Conservation (phyloP, 2,797 vertebrate genomes). For the Microcaecilia unicolor region DNA sequence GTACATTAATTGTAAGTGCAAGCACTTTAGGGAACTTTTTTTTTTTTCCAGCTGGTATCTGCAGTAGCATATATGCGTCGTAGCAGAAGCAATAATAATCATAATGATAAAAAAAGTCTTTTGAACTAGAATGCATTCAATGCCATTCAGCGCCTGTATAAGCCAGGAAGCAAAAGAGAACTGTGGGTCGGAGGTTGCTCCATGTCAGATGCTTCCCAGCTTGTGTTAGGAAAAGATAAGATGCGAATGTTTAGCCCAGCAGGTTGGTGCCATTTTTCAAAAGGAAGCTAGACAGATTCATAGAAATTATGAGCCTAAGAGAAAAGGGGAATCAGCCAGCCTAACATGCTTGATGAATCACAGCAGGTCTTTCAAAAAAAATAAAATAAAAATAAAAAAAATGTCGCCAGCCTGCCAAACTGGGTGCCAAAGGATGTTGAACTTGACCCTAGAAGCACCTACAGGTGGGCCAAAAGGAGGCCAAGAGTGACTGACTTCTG, state of each 20-base stretch:
- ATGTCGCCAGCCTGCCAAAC: conserved; percentile 2
- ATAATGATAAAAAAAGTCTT: too few species aligned
- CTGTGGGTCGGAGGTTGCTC: conserved; percentile 3
- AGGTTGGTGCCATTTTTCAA: conserved; percentile 29
- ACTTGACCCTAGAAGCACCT: conserved; percentile 6
- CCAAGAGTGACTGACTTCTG: conserved; percentile 11
- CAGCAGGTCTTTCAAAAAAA: conserved; percentile 19
- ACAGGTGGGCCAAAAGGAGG: conserved; percentile 8
- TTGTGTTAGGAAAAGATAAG: conserved; percentile 8
- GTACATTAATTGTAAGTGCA: too few species aligned
- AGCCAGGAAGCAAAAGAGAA: too few species aligned
- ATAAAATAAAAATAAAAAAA: not conserved
- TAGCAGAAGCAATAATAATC: too few species aligned
- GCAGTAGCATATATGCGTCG: too few species aligned
- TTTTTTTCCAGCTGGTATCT: too few species aligned
- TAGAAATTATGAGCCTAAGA: conserved; percentile 22
- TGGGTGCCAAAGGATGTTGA: not conserved
- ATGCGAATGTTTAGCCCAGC: conserved; percentile 23
- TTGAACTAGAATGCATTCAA: too few species aligned
- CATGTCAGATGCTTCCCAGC: conserved; percentile 20
- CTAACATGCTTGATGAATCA: conserved; percentile 35
- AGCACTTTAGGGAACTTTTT: too few species aligned
- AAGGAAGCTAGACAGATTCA: conserved; percentile 25
- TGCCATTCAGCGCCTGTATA: too few species aligned
- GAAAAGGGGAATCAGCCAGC: conserved; percentile 27